Evolutionary conservation across 2,888 invertebrate species (phyloP), one percentile per base, ranked within the genome.

Genomic region (Meiosimyza platycephala): DNA sequence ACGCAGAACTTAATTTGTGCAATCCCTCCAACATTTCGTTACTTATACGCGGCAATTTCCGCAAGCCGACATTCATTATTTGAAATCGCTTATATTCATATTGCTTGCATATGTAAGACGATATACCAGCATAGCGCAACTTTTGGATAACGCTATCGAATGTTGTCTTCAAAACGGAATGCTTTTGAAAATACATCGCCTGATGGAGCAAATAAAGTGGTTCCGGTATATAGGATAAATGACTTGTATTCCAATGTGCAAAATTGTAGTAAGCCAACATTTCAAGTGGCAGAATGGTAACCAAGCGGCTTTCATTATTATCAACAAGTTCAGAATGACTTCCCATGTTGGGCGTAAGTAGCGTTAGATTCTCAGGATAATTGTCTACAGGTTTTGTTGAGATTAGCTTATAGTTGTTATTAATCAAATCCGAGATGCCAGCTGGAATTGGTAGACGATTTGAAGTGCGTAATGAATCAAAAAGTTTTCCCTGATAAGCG

Each of bases 401-500:
- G 0, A 80, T 16, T 3, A 85, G 50, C 3, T 76, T 78, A n/a
- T 81, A 85, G 40, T 81, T 78, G 16, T 76, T 60, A 2, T 15
- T 18, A 13, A 78, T 68, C 5, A 85, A 69, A 0, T 80, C 81
- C 0, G 70, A 22, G 1, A 81, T 74, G 1, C 75, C 78, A 3
- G 28, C 7, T 5, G 85, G 84, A 71, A 81, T 18, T 4, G 75
- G 76, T 4, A 74, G 62, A 5, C 78, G 76, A 6, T 68, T 72
- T 0, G 77, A 76, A 28, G 76, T 69, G 7, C 84, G 82, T 64
- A 85, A 72, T 16, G 81, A 78, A 33, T 84, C 82, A 59, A 82
- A 84, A 40, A 84, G 63, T 15, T 84, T 83, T 1, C 82, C 84
- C 75, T 85, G 85, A 66, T 85, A 85, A 47, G 83, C 83, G 51